Evolutionary conservation across 2,113 vertebrate species (phyloP).

Genomic region (Chascanopsetta lugubris): DNA sequence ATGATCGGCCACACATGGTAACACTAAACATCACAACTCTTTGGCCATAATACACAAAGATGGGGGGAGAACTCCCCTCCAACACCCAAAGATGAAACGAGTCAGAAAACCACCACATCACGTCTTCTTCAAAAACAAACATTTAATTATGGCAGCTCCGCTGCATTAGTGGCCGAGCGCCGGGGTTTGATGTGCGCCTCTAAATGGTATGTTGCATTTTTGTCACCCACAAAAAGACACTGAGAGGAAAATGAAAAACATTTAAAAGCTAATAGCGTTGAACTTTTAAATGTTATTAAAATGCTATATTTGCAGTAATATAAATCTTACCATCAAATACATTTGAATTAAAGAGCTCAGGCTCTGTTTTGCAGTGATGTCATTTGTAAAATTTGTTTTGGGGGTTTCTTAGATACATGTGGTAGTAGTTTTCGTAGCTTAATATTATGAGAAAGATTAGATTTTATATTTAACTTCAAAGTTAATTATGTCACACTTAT

Average conservation of each 20-base stretch:
- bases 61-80: slow-evolving; percentile 45
- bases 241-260: slow-evolving; percentile 61
- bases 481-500: neutral
- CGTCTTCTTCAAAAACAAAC: slow-evolving; percentile 65
- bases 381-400: slow-evolving; percentile 12
- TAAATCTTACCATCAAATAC: slow-evolving; percentile 1
- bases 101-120: slow-evolving; percentile 69
- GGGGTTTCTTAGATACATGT: neutral
- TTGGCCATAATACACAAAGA: slow-evolving; percentile 13
- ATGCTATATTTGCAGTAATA: slow-evolving; percentile 25
- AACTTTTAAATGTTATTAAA: slow-evolving; percentile 54
- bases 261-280: slow-evolving; percentile 51
- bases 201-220: slow-evolving; percentile 56
- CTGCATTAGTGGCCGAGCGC: slow-evolving; percentile 37
- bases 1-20: slow-evolving; percentile 8
- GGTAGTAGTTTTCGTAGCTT: neutral
- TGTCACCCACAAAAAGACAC: slow-evolving; percentile 48
- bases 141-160: slow-evolving; percentile 61
- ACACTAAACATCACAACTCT: slow-evolving; percentile 13
- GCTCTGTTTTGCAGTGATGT: too few species aligned
- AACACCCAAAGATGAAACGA: slow-evolving; percentile 60
- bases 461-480: neutral
- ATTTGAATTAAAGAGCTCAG: slow-evolving; percentile 9
- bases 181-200: slow-evolving; percentile 59
- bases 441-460: neutral